Conservation (phyloP, 2,888 invertebrate genomes). For the Volucella inflata region DNA sequence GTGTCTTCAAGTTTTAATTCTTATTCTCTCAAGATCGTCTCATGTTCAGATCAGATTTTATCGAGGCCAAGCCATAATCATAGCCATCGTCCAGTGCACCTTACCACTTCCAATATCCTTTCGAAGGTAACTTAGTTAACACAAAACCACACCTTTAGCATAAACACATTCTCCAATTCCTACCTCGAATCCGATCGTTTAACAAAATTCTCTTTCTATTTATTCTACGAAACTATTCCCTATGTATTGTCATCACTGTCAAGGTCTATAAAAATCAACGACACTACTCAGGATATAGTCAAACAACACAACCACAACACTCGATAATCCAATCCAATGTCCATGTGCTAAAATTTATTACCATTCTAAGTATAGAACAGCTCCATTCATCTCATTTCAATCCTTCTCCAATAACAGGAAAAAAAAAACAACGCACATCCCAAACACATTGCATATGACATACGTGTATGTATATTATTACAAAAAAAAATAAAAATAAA, state of each 20-base stretch:
- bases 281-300: slow-evolving; percentile 11
- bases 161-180: background rate
- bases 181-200: slow-evolving; percentile 44
- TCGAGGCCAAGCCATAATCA: background rate
- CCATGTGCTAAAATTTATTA: slow-evolving; percentile 52
- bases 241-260: slow-evolving; percentile 71
- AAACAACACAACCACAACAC: slow-evolving; percentile 42
- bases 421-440: too few relatives aligned
- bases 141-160: background rate
- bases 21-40: too few relatives aligned
- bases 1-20: too few relatives aligned
- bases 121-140: background rate
- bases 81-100: too few relatives aligned
- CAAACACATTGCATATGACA: slow-evolving; percentile 48
- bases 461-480: slow-evolving; percentile 47
- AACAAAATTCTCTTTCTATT: slow-evolving; percentile 15
- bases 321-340: slow-evolving; percentile 34
- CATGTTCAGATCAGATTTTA: too few relatives aligned
- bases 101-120: too few relatives aligned
- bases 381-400: slow-evolving; percentile 57
- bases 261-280: slow-evolving; percentile 70
- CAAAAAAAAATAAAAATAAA: background rate
- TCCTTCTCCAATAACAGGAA: slow-evolving; percentile 14
- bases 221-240: slow-evolving; percentile 50
- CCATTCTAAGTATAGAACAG: slow-evolving; percentile 69